These are phyloP conservation scores for Pyrgilauda ruficollis DNA, from an alignment of 2,113 vertebrate genomes.

Conservation along the genomic window DNA sequence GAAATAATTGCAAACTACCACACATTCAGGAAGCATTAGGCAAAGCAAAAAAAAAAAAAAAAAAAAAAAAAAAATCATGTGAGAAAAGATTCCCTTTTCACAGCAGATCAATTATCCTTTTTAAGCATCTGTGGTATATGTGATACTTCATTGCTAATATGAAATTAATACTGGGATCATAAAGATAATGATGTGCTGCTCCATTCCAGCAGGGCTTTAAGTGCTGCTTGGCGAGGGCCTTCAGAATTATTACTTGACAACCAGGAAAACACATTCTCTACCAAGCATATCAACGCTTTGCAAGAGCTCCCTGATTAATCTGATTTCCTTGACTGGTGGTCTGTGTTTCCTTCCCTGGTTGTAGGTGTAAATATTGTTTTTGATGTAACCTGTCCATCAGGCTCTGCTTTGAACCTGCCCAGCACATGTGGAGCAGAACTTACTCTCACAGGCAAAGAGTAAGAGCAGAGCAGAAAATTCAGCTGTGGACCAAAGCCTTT, in stretches of 20 bases:
- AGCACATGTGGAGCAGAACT: background rate
- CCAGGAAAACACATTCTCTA: background rate
- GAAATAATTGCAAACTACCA: background rate
- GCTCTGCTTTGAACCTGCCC: background rate
- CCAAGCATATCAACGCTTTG: background rate
- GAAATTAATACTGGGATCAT: background rate
- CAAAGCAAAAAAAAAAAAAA: background rate
- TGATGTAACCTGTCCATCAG: background rate
- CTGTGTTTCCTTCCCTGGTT: background rate
- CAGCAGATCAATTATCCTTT: background rate
- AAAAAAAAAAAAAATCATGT: background rate
- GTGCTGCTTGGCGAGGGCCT: background rate
- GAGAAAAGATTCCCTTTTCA: background rate
- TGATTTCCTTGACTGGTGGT: background rate
- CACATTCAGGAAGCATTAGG: background rate
- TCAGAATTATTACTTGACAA: background rate
- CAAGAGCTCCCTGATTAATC: background rate
- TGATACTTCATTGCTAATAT: background rate
- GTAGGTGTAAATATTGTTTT: background rate
- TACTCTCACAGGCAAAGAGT: background rate
- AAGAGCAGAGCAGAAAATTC: background rate
- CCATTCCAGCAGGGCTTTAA: conserved; percentile 7
- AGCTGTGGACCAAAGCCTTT: background rate
- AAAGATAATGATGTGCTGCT: background rate
- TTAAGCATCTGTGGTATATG: background rate